Conservation (phyloP, 2,888 invertebrate genomes). For the Timema podura region DNA sequence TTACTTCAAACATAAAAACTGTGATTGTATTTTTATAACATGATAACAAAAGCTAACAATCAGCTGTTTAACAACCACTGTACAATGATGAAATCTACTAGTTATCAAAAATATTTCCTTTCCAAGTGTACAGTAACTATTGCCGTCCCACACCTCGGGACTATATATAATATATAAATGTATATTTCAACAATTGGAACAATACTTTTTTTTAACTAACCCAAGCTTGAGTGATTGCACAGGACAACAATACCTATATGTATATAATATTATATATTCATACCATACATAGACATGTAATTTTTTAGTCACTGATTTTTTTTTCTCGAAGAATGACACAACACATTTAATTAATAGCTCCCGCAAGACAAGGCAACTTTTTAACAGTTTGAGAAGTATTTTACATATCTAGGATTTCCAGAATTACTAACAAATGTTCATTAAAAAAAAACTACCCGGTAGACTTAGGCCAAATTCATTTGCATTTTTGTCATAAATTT, state of each 20-base stretch:
- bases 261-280: background rate
- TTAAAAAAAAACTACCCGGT: no score
- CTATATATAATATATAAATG: conserved; percentile 11
- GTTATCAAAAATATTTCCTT: conserved; percentile 27
- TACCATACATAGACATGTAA: conserved; percentile 7
- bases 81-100: conserved; percentile 21
- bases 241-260: background rate
- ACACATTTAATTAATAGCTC: no score
- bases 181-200: conserved; percentile 13
- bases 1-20: background rate
- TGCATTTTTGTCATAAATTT: no score
- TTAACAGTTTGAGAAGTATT: background rate
- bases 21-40: background rate
- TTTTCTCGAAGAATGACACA: background rate
- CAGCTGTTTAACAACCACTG: conserved; percentile 7
- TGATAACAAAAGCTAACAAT: conserved; percentile 9
- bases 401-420: conserved; percentile 4
- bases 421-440: background rate
- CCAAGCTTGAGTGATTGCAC: background rate
- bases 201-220: background rate
- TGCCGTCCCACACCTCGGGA: conserved; percentile 8
- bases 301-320: background rate
- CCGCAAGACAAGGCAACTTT: conserved; percentile 13
- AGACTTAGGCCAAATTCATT: no score
- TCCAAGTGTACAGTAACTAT: conserved; percentile 19